phyloP scores from a whole-genome alignment of 2,113 vertebrate species.

The Rostratula benghalensis region DNA sequence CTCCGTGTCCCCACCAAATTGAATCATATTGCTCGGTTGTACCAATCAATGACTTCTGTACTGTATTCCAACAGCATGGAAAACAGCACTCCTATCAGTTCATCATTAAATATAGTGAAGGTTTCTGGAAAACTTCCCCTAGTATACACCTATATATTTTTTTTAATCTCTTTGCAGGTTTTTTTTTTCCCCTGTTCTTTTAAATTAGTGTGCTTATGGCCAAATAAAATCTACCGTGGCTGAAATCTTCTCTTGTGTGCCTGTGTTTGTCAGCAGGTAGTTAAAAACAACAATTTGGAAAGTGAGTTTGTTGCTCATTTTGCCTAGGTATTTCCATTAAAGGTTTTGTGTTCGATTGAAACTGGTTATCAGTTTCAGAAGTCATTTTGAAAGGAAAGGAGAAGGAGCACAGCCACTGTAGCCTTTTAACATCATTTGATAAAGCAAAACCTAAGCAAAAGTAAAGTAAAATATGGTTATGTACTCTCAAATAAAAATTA shows the following conservation, averaged over 20 bases:
- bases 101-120: neutral
- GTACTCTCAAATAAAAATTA: neutral
- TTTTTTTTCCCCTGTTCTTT: neutral
- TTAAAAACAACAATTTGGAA: neutral
- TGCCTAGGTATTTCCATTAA: neutral
- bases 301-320: neutral
- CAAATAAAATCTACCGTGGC: neutral
- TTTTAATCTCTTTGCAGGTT: neutral
- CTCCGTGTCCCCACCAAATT: rapidly evolving
- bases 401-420: neutral
- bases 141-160: neutral
- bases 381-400: neutral
- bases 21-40: rapidly evolving
- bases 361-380: neutral
- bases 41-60: neutral
- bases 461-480: neutral
- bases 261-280: neutral
- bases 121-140: neutral
- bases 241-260: neutral
- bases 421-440: neutral
- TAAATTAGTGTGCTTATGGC: neutral
- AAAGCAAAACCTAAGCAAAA: neutral
- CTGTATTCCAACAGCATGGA: neutral
- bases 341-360: neutral
- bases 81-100: neutral